These are phyloP conservation scores for Gryllus longicercus DNA, from an alignment of 2,888 invertebrate genomes.

Conservation along the genomic window DNA sequence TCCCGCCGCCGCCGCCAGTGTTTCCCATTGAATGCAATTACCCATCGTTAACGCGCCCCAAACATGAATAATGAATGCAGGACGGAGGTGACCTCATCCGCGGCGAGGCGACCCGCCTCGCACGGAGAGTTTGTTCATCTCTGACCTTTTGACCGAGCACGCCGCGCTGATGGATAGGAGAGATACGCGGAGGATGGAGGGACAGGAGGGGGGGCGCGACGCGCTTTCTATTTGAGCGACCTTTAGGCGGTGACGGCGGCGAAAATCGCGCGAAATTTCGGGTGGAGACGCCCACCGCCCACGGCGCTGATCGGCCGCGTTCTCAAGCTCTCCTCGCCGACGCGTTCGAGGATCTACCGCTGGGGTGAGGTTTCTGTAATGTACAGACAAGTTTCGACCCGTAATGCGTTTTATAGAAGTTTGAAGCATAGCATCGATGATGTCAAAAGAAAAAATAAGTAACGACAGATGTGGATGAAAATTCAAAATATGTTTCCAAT, in stretches of 20 bases:
- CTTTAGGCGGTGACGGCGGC: background rate
- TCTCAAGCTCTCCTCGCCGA: too few relatives aligned
- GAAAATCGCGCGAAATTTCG: background rate
- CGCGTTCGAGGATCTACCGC: too few relatives aligned
- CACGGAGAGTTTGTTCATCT: conserved; percentile 3
- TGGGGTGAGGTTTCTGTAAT: too few relatives aligned
- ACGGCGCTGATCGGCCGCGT: background rate
- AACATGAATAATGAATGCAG: conserved; percentile 11
- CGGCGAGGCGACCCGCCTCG: background rate
- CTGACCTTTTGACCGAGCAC: conserved; percentile 17
- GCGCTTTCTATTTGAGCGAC: background rate
- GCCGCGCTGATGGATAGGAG: background rate
- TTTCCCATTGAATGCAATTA: background rate
- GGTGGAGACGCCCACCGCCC: background rate
- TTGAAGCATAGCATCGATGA: too few relatives aligned
- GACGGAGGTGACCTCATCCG: background rate
- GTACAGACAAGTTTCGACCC: too few relatives aligned
- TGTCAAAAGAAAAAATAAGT: too few relatives aligned
- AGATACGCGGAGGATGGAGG: background rate
- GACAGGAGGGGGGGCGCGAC: background rate
- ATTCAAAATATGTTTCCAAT: background rate
- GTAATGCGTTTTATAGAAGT: too few relatives aligned
- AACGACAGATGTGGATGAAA: too few relatives aligned
- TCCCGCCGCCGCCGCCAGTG: background rate
- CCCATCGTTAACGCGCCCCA: background rate